Conservation (phyloP, 2,888 invertebrate genomes). For the Chrysolina oricalcia region DNA sequence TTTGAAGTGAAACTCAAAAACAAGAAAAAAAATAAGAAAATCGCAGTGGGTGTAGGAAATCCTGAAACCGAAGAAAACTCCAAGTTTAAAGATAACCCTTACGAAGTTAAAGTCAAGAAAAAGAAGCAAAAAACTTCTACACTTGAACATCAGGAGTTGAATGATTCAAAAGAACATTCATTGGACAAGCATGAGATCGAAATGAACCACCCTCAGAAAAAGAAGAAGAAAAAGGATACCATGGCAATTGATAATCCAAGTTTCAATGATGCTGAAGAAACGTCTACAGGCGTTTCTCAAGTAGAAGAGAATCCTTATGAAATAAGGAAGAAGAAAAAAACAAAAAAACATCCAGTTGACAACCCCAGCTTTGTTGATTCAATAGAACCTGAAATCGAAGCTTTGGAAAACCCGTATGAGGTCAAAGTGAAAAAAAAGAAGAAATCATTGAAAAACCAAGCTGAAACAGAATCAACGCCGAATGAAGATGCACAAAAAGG, state of each 20-base stretch:
- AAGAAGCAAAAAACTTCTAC: slow-evolving; percentile 36
- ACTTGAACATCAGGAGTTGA: too few relatives aligned
- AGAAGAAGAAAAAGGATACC: slow-evolving; percentile 31
- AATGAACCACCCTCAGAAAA: background rate
- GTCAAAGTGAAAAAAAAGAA: slow-evolving; percentile 32
- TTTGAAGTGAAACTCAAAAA: slow-evolving; percentile 54
- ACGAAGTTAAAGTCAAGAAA: slow-evolving; percentile 47
- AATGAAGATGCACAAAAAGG: slow-evolving; percentile 38
- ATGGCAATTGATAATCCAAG: slow-evolving; percentile 55
- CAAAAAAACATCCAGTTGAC: slow-evolving; percentile 21
- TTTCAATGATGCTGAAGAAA: slow-evolving; percentile 44
- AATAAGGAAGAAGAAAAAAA: slow-evolving; percentile 37
- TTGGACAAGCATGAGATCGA: too few relatives aligned
- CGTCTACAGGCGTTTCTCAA: background rate
- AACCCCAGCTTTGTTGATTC: slow-evolving; percentile 6
- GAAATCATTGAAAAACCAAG: slow-evolving; percentile 1
- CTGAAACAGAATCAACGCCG: background rate
- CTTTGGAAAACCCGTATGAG: slow-evolving; percentile 13
- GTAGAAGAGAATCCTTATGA: slow-evolving; percentile 40
- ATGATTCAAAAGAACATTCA: too few relatives aligned
- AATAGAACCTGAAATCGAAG: background rate
- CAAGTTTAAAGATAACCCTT: slow-evolving; percentile 18
- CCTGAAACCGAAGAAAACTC: slow-evolving; percentile 1
- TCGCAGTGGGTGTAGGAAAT: slow-evolving; percentile 2
- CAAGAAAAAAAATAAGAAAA: slow-evolving; percentile 47